Conservation (phyloP, 2,888 invertebrate genomes). For the Dicyrtoma fusca region DNA sequence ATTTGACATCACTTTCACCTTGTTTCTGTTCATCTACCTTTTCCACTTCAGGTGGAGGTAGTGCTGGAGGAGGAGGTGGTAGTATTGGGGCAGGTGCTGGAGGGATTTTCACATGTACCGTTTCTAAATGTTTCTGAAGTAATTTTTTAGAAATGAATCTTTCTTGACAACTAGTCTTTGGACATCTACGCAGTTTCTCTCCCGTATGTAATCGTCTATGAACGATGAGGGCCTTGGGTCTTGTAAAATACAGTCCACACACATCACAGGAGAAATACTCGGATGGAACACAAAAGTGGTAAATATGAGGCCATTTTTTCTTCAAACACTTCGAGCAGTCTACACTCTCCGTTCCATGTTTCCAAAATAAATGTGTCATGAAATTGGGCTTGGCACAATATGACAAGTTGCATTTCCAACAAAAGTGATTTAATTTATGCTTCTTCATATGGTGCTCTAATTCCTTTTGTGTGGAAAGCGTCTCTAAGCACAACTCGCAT, state of each 20-base stretch:
- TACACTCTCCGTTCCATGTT: slow-evolving; percentile 87
- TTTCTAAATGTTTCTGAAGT: slow-evolving; percentile 68
- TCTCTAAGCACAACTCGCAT: slow-evolving; percentile 84
- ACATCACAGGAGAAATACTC: slow-evolving; percentile 77
- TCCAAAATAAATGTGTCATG: slow-evolving; percentile 88
- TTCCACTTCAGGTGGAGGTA: slow-evolving; percentile 32
- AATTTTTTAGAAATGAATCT: slow-evolving; percentile 81
- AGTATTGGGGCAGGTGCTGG: not conserved
- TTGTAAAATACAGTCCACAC: slow-evolving; percentile 74
- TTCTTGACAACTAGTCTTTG: slow-evolving; percentile 69
- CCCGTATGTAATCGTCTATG: slow-evolving; percentile 78
- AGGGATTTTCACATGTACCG: slow-evolving; percentile 38
- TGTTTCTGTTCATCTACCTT: slow-evolving; percentile 44
- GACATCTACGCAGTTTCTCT: slow-evolving; percentile 72
- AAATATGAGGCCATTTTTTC: slow-evolving; percentile 90
- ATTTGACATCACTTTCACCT: not conserved
- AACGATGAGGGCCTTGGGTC: slow-evolving; percentile 78
- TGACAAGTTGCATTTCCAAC: slow-evolving; percentile 84
- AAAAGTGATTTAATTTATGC: slow-evolving; percentile 83
- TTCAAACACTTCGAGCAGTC: slow-evolving; percentile 82
- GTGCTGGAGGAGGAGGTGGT: slow-evolving; percentile 38
- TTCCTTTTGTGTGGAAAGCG: slow-evolving; percentile 76
- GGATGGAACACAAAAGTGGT: slow-evolving; percentile 86
- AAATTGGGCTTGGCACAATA: slow-evolving; percentile 87
- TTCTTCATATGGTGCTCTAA: slow-evolving; percentile 88